Conservation (phyloP, 2,888 invertebrate genomes). For the Tinea trinotella region DNA sequence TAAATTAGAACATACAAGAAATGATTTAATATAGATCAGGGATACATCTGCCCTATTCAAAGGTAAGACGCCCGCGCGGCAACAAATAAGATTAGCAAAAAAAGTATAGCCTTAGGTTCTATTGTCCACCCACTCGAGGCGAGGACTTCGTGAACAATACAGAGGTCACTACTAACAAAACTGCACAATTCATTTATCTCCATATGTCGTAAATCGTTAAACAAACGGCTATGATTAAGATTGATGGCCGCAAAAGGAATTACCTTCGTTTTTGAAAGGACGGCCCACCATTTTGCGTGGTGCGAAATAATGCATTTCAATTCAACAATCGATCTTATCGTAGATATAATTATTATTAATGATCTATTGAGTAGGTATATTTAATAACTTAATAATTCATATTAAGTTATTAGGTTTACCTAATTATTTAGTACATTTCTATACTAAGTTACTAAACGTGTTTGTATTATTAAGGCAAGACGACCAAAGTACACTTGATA, state of each 20-base stretch:
- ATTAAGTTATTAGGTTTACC: too few species aligned
- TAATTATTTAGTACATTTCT: too few species aligned
- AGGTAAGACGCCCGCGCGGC: neutral
- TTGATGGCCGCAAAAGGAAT: neutral
- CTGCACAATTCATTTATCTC: neutral
- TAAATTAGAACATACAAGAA: conserved; percentile 1
- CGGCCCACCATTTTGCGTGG: too few species aligned
- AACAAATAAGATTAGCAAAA: neutral
- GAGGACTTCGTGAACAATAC: conserved; percentile 24
- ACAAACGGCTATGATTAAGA: conserved; percentile 3
- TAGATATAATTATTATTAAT: too few species aligned
- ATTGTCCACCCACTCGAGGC: conserved; percentile 24
- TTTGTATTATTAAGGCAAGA: too few species aligned
- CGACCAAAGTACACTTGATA: too few species aligned
- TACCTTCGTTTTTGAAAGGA: neutral
- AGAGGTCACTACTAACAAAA: conserved; percentile 25
- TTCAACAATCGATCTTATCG: too few species aligned
- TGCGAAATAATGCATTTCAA: too few species aligned
- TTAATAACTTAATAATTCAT: too few species aligned
- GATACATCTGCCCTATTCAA: conserved; percentile 17
- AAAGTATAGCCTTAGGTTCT: neutral
- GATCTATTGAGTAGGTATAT: too few species aligned
- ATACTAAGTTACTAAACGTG: too few species aligned
- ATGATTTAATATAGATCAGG: conserved; percentile 18
- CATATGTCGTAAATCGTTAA: neutral